phyloP scores from a whole-genome alignment of 2,797 vertebrate species.

The Apodemus agrarius region DNA sequence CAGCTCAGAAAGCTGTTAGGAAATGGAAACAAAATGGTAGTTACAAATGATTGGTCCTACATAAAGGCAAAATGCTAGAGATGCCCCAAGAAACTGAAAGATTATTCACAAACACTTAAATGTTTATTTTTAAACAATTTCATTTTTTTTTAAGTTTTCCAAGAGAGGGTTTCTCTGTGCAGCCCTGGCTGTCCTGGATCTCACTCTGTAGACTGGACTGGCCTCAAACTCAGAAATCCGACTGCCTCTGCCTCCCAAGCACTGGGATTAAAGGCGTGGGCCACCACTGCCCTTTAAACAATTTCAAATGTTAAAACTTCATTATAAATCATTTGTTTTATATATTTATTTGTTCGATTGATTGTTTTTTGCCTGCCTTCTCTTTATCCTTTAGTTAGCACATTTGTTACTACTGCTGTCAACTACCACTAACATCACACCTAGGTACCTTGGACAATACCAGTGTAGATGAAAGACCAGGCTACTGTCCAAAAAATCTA shows the following conservation, averaged over 20 bases:
- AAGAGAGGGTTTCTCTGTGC: too few relatives aligned
- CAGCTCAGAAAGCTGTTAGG: background rate
- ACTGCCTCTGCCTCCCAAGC: too few relatives aligned
- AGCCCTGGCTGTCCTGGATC: too few relatives aligned
- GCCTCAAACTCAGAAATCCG: too few relatives aligned
- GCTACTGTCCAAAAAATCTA: background rate
- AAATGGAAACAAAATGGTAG: too few relatives aligned
- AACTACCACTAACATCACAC: background rate
- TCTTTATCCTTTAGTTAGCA: background rate
- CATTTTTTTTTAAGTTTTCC: too few relatives aligned
- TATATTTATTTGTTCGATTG: too few relatives aligned
- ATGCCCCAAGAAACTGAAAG: background rate
- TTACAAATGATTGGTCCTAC: too few relatives aligned
- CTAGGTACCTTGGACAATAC: background rate
- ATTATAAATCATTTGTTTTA: background rate
- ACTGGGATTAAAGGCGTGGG: too few relatives aligned
- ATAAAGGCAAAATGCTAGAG: background rate
- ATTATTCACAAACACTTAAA: background rate
- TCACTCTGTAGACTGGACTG: too few relatives aligned
- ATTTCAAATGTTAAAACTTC: background rate
- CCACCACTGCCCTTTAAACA: too few relatives aligned
- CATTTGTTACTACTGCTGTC: background rate
- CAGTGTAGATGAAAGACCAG: background rate
- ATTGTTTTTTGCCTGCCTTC: too few relatives aligned
- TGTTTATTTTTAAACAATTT: background rate